Evolutionary conservation across 2,797 vertebrate genomes (phyloP).

Genomic region (Cossypha heuglini): DNA sequence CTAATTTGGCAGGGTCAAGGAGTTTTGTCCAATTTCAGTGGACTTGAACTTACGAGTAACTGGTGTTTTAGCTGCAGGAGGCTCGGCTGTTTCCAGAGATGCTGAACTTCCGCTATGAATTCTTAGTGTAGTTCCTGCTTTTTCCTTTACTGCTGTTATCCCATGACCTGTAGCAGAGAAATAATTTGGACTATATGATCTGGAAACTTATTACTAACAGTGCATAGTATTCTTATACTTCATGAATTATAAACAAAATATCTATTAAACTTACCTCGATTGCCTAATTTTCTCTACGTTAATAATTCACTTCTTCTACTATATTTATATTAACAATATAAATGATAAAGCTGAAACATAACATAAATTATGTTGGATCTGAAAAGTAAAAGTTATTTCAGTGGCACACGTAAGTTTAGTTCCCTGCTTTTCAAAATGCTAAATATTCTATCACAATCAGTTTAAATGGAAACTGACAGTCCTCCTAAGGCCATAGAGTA

Average conservation of each 20-base stretch:
- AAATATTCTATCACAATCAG: not conserved
- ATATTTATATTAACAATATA: not conserved
- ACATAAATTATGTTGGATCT: not conserved
- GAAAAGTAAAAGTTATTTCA: not conserved
- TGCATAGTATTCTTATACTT: not conserved
- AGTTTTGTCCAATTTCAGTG: not conserved
- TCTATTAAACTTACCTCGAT: not conserved
- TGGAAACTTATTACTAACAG: not conserved
- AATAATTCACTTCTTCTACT: not conserved
- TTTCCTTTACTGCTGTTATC: conserved; percentile 89
- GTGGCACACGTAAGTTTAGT: not conserved
- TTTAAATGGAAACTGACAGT: not conserved
- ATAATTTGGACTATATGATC: not conserved
- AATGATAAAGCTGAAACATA: not conserved
- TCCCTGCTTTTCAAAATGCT: not conserved
- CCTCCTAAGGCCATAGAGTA: not conserved
- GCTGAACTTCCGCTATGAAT: conserved; percentile 67
- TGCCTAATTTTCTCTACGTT: not conserved
- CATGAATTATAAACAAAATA: not conserved
- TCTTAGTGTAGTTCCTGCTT: conserved; percentile 80
- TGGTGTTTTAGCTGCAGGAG: not conserved
- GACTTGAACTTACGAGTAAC: conserved; percentile 16
- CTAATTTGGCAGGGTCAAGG: not conserved
- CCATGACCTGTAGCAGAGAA: conserved; percentile 82
- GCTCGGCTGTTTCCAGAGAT: conserved; percentile 38